These are phyloP conservation scores for Xiphias gladius DNA, from an alignment of 2,113 vertebrate genomes.

Conservation along the genomic window DNA sequence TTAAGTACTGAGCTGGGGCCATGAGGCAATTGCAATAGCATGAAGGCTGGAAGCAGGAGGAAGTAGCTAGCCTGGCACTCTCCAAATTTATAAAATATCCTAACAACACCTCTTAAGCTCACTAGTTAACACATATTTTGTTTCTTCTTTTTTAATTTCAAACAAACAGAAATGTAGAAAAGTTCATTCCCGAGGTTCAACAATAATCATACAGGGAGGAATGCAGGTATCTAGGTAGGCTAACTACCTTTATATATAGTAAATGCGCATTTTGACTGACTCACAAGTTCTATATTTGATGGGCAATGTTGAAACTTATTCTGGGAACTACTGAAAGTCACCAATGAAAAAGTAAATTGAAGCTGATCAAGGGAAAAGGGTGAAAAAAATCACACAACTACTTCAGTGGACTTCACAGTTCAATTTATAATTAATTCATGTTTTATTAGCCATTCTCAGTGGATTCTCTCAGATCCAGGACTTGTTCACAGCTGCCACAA, in stretches of 20 bases:
- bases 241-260: constrained; percentile 18
- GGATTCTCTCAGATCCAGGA: constrained; percentile 2
- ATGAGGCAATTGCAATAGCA: not conserved
- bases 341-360: not conserved
- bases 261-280: constrained; percentile 13
- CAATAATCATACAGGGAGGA: not conserved
- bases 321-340: not conserved
- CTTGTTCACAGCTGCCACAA: not conserved
- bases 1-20: not conserved
- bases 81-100: too few relatives aligned
- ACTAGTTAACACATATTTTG: too few relatives aligned
- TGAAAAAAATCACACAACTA: not conserved
- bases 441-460: not conserved
- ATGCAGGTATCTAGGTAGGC: too few relatives aligned
- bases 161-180: too few relatives aligned
- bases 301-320: not conserved
- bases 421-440: not conserved
- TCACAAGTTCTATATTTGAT: not conserved
- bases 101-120: too few relatives aligned
- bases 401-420: not conserved
- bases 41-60: too few relatives aligned
- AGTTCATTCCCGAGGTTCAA: too few relatives aligned
- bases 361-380: not conserved
- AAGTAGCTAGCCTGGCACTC: too few relatives aligned
- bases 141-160: too few relatives aligned